Base-by-base conservation (phyloP, 1,140 invertebrate genomes). In the Papilio glaucus region DNA sequence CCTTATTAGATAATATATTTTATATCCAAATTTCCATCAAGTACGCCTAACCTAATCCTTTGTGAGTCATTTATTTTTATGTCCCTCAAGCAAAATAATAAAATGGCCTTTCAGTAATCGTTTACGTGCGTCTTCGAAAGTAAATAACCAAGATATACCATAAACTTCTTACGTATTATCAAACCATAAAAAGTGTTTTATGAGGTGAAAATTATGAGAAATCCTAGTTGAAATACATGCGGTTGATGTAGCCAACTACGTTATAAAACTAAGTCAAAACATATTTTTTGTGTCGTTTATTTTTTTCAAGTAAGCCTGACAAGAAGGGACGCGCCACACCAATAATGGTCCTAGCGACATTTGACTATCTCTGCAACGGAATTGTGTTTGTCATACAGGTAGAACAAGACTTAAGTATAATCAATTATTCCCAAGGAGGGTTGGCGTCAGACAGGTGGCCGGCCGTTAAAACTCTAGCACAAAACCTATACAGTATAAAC, bases 21-120 rank as follows among this genome's bases (percentile, higher is more conserved):
- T 41, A 4, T 41, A 41, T 41, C 10, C 13, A 41, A 13, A 13
- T 41, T 13, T 9, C 15, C 7, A 21, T 9, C 45, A 49, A 49
- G 45, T 9, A 49, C 0, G 8, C 0, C 9, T 21, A 9, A 49
- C 45, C n/a, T 49, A 49, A 49, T 49, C 18, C 15, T 49, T 49
- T 49, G 45, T 49, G 45, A 15, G 45, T 21, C 15, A 49, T 49
- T 21, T 45, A 45, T 45, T 49, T 49, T 49, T 49, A 49, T 49
- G 45, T 49, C 45, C 45, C 45, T 49, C 6, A 9, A 21, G 15
- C 45, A 49, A 45, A 45, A 45, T 49, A 21, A 49, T 49, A 49
- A 49, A 49, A 49, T 49, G 45, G 18, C 45, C n/a, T 33, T 33
- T 33, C 0, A 18, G 45, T 49, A 49, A 49, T 49, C 45, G 45